phyloP scores from a whole-genome alignment of 2,888 invertebrate genomes.

The Mesopsocus fuscifrons region DNA sequence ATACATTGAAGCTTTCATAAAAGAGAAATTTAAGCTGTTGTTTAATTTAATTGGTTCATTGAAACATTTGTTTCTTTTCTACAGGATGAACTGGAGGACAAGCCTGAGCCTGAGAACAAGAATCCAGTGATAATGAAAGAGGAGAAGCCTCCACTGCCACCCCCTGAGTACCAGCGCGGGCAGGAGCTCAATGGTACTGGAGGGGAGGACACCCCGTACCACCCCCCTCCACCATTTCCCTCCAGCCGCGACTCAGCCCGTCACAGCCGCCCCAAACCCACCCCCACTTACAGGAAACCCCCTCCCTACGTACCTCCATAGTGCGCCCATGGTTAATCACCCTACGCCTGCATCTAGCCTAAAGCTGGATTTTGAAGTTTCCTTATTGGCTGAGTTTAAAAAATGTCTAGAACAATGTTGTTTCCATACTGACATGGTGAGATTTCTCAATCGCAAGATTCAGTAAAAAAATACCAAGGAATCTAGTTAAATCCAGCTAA shows the following conservation, averaged over 20 bases:
- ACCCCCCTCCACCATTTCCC: constrained; percentile 75
- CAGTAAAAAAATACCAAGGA: no score
- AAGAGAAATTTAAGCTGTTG: neutral
- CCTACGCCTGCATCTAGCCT: no score
- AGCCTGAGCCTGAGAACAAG: constrained; percentile 74
- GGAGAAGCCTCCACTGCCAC: constrained; percentile 81
- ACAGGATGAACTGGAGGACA: constrained; percentile 82
- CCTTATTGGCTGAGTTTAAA: no score
- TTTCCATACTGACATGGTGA: no score
- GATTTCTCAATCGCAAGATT: no score
- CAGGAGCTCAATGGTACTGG: constrained; percentile 22
- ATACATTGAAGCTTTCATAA: no score
- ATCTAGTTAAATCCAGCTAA: no score
- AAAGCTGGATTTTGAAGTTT: no score
- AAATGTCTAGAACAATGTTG: no score
- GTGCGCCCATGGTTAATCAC: no score
- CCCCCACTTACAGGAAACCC: constrained; percentile 84
- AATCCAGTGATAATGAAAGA: constrained; percentile 87
- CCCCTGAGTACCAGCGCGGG: constrained; percentile 49
- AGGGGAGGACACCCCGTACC: constrained; percentile 64
- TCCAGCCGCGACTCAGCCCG: constrained; percentile 50
- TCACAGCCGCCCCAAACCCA: constrained; percentile 60
- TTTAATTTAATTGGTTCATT: no score
- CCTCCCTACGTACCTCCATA: constrained; percentile 96
- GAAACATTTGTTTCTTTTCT: constrained; percentile 4